Base-by-base conservation (phyloP, 2,888 invertebrate species). In the Hedya salicella region DNA sequence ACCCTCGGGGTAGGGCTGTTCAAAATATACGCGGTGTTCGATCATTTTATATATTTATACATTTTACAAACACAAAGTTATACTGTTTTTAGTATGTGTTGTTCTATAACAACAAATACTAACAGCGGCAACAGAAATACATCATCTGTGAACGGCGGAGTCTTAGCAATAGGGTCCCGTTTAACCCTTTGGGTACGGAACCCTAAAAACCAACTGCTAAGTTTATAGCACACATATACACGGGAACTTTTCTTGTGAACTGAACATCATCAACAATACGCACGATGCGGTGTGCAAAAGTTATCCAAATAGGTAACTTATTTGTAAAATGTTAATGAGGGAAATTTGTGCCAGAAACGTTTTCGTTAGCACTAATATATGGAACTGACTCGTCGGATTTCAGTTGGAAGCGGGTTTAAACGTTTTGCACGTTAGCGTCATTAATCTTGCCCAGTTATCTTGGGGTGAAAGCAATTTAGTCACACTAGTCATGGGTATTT, bases 331-430 rank as follows among this genome's bases (percentile, higher is more conserved):
- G 86, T 88, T 87, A 87, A 90, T 89, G 89, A 90, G 89, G 89
- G 87, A 90, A 89, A 89, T 88, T 88, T 86, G 90, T 84, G 87
- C 88, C 87, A 85, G 87, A 80, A 89, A 83, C 86, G 86, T 84
- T 87, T 85, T 85, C 86, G 78, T 87, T 80, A 80, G 81, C 85
- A 83, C 88, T 91, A 91, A 91, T 91, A 89, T 91, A 92, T 91
- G 91, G 88, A 85, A 91, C 91, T 91, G 91, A 91, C 91, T 92
- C 83, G 89, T 89, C 85, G 91, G 90, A 90, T 91, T 92, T 90
- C 85, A 88, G 88, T 87, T 83, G 83, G 89, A 83, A 91, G 91
- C 87, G 89, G 89, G 88, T 89, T 91, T 91, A 90, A 91, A 84
- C 90, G 91, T 90, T 92, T 91, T 89, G 91, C 91, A 91, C 90